Conservation (phyloP, 2,113 vertebrate genomes). For the Seriola dumerili region DNA sequence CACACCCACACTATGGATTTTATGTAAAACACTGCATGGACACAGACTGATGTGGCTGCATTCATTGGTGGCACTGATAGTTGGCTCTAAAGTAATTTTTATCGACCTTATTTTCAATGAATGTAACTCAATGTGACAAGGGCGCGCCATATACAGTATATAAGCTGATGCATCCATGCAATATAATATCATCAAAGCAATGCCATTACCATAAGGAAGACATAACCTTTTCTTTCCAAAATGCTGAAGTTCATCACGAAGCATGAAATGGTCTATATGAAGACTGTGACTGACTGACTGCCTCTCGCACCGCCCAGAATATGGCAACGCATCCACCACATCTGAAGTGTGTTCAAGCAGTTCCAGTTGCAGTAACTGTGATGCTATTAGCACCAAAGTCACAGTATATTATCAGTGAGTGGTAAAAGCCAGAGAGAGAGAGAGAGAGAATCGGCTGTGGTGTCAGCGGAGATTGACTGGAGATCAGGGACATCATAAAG, state of each 20-base stretch:
- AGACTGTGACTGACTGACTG: background rate
- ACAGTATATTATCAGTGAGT: conserved; percentile 41
- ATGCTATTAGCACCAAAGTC: conserved; percentile 46
- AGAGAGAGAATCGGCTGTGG: conserved; percentile 38
- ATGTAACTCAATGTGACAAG: background rate
- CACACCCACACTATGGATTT: background rate
- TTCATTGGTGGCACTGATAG: background rate
- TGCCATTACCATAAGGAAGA: background rate
- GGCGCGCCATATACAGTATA: background rate
- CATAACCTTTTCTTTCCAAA: background rate
- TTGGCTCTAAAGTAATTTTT: background rate
- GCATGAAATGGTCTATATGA: background rate
- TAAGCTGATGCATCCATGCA: background rate
- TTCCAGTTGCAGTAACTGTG: conserved; percentile 14
- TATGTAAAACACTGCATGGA: background rate
- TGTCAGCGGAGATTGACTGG: conserved; percentile 57
- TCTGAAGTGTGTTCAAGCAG: background rate
- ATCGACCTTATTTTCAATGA: conserved; percentile 9
- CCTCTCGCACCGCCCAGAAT: background rate
- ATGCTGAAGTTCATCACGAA: background rate
- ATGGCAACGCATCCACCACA: background rate
- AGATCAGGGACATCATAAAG: conserved; percentile 65
- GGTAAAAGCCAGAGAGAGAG: conserved; percentile 21
- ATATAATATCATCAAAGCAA: background rate
- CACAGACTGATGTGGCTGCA: background rate